Conservation (phyloP, 1,140 invertebrate species). For the Pectinophora gossypiella region DNA sequence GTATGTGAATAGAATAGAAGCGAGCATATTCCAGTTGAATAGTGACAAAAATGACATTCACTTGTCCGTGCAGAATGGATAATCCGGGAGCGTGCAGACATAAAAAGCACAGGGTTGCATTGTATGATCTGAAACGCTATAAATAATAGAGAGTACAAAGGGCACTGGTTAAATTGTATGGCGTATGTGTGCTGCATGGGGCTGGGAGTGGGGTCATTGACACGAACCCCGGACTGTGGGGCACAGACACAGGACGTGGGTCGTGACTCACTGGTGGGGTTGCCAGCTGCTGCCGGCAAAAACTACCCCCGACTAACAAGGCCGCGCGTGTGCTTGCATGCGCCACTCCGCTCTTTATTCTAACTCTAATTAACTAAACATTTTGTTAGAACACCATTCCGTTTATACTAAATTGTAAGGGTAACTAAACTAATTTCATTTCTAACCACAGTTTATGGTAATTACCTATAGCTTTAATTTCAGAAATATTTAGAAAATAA, state of each 20-base stretch:
- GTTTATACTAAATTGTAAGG: conserved; percentile 12
- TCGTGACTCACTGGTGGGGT: conserved; percentile 65
- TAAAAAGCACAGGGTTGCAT: conserved; percentile 32
- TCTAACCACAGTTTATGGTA: too few relatives aligned
- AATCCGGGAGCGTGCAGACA: conserved; percentile 35
- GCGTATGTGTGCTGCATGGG: conserved; percentile 51
- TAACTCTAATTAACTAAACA: conserved; percentile 35
- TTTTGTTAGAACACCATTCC: neutral
- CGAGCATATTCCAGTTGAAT: neutral
- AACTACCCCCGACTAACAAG: conserved; percentile 47
- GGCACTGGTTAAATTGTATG: conserved; percentile 57
- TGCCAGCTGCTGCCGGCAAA: conserved; percentile 67
- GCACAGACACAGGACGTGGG: conserved; percentile 43
- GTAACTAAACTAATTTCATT: neutral
- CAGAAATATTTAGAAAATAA: too few relatives aligned
- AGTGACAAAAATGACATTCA: conserved; percentile 8
- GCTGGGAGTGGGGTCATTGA: conserved; percentile 66
- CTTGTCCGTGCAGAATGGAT: conserved; percentile 37
- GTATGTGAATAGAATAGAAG: neutral
- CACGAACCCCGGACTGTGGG: conserved; percentile 55
- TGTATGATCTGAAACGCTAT: conserved; percentile 43
- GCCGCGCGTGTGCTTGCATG: conserved; percentile 37
- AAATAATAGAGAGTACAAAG: conserved; percentile 60
- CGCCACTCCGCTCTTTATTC: conserved; percentile 41
- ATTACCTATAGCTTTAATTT: too few relatives aligned